Evolutionary conservation across 2,888 invertebrate species (phyloP).

Genomic region (Oxyteleia sp.): DNA sequence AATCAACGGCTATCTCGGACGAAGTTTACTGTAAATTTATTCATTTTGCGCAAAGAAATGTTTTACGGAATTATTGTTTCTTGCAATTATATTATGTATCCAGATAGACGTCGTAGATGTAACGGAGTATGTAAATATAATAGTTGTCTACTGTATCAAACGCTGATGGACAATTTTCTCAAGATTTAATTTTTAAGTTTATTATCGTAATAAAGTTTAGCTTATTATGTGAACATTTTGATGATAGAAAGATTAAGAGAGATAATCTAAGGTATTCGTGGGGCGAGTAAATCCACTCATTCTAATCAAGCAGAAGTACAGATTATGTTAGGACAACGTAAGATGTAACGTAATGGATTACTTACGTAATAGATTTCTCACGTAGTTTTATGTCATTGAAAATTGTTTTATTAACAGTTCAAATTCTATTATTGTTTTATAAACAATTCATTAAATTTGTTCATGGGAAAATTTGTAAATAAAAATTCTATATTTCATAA

Average conservation of each 20-base stretch:
- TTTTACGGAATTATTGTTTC: slow-evolving; percentile 36
- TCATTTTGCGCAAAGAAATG: slow-evolving; percentile 2
- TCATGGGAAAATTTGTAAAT: too few species aligned
- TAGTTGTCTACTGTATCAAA: slow-evolving; percentile 31
- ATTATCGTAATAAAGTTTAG: slow-evolving; percentile 33
- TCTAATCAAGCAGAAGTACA: slow-evolving; percentile 3
- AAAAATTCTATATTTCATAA: too few species aligned
- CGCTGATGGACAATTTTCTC: slow-evolving; percentile 6
- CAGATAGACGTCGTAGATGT: slow-evolving; percentile 11
- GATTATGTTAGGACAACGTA: not conserved
- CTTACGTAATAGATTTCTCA: not conserved
- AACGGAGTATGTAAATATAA: slow-evolving; percentile 27
- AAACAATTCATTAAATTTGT: too few species aligned
- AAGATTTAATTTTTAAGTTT: slow-evolving; percentile 11
- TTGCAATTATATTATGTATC: slow-evolving; percentile 28
- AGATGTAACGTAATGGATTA: not conserved
- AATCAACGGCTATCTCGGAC: slow-evolving; percentile 24
- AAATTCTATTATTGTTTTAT: too few species aligned
- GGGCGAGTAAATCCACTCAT: not conserved
- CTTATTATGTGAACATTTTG: slow-evolving; percentile 35
- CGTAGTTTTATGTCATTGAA: not conserved
- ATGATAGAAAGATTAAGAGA: slow-evolving; percentile 19
- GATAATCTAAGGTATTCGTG: not conserved
- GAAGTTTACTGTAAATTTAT: slow-evolving; percentile 46
- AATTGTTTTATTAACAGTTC: too few species aligned